Percentiles rank a stretch among this genome's conserved stretches.
These are phyloP conservation scores for Hyperoplus lanceolatus DNA, from an alignment of 2,797 vertebrate genomes.

Conservation along the genomic window DNA sequence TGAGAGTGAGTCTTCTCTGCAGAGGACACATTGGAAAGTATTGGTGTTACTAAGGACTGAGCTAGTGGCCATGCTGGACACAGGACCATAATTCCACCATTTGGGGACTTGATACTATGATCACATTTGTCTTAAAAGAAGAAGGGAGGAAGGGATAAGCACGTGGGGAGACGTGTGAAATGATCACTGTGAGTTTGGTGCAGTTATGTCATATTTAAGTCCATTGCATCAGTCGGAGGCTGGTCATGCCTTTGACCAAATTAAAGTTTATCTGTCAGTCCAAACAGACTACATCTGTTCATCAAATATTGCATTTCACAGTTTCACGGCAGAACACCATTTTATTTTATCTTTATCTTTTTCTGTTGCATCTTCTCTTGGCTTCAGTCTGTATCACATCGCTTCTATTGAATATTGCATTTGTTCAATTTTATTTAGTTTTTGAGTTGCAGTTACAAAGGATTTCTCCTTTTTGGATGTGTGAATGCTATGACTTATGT, in stretches of 20 bases:
- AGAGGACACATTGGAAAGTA: slow-evolving; percentile 47
- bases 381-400: slow-evolving; percentile 42
- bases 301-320: slow-evolving; percentile 42
- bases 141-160: slow-evolving; percentile 31
- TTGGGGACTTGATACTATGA: slow-evolving; percentile 45
- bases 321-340: slow-evolving; percentile 43
- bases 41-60: slow-evolving; percentile 58
- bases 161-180: slow-evolving; percentile 31
- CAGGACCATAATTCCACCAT: slow-evolving; percentile 47
- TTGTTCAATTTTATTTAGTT: slow-evolving; percentile 55
- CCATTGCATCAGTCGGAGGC: slow-evolving; percentile 29
- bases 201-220: slow-evolving; percentile 57
- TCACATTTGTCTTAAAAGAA: slow-evolving; percentile 54
- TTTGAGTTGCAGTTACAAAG: slow-evolving; percentile 47
- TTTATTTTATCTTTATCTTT: slow-evolving; percentile 47
- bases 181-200: slow-evolving; percentile 48
- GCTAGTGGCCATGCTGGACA: slow-evolving; percentile 33
- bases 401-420: slow-evolving; percentile 51
- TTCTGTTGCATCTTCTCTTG: slow-evolving; percentile 40
- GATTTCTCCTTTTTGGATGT: slow-evolving; percentile 48
- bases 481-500: slow-evolving; percentile 64
- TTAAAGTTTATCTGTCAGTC: slow-evolving; percentile 46
- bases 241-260: slow-evolving; percentile 39
- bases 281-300: slow-evolving; percentile 56
- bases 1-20: slow-evolving; percentile 54